phyloP scores from a whole-genome alignment of 2,113 vertebrate species.

The Thamnaconus septentrionalis region DNA sequence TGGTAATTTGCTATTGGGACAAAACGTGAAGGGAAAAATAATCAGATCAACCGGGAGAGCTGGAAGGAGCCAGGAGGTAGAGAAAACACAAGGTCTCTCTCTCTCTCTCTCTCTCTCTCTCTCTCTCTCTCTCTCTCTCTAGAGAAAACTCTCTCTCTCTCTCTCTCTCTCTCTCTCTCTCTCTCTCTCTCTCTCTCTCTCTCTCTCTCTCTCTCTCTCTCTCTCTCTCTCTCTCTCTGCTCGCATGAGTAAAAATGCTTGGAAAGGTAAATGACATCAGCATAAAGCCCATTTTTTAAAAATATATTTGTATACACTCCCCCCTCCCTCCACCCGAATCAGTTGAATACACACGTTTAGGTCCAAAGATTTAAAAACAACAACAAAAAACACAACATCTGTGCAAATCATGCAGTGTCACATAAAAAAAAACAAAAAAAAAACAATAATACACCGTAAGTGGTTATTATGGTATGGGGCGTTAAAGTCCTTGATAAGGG shows the following conservation, averaged over 20 bases:
- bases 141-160: conserved; percentile 67
- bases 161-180: conserved; percentile 33
- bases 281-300: conserved; percentile 16
- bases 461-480: conserved; percentile 28
- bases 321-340: conserved; percentile 10
- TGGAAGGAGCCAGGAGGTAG: conserved; percentile 69
- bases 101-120: conserved; percentile 46
- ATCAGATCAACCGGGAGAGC: conserved; percentile 84
- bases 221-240: conserved; percentile 57
- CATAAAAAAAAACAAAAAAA: conserved; percentile 19
- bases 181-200: too few relatives aligned
- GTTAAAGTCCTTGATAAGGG: background rate
- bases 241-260: conserved; percentile 67
- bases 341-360: conserved; percentile 31
- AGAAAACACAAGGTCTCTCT: conserved; percentile 67
- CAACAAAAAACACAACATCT: too few relatives aligned
- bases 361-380: conserved; percentile 6
- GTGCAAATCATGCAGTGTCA: background rate
- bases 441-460: conserved; percentile 21
- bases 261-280: conserved; percentile 58
- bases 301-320: too few relatives aligned
- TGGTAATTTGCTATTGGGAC: conserved; percentile 91
- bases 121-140: conserved; percentile 64
- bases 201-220: conserved; percentile 58
- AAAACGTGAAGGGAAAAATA: conserved; percentile 91